phyloP scores from a whole-genome alignment of 2,113 vertebrate species.

The Hymenochirus boettgeri region DNA sequence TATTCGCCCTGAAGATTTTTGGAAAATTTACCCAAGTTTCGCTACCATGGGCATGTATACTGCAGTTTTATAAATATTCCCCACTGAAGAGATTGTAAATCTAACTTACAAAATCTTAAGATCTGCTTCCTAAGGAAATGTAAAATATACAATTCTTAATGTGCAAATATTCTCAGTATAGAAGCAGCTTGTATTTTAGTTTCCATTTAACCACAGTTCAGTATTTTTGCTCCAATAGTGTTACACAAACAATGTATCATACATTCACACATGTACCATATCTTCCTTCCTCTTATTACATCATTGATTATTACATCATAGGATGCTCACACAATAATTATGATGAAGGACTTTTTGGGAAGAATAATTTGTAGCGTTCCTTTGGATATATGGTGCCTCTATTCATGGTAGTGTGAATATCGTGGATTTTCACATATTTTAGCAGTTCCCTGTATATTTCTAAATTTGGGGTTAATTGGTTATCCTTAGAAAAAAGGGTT shows the following conservation, averaged over 20 bases:
- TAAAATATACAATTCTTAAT: no score
- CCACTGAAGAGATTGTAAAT: no score
- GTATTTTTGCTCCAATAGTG: slow-evolving; percentile 6
- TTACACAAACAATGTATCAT: slow-evolving; percentile 12
- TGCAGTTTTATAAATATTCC: no score
- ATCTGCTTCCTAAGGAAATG: no score
- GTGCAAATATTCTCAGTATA: background rate
- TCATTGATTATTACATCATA: slow-evolving; percentile 11
- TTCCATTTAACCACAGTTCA: background rate
- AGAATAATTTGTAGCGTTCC: background rate
- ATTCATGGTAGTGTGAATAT: background rate
- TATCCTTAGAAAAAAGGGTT: background rate
- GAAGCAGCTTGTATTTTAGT: background rate
- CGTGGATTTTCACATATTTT: background rate
- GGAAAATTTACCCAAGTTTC: no score
- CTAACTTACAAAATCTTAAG: no score
- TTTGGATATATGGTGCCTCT: background rate
- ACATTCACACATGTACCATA: background rate
- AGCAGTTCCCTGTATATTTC: background rate
- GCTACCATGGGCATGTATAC: no score
- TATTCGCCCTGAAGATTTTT: no score
- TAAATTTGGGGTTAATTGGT: background rate
- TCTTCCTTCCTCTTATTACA: background rate
- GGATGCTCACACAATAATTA: slow-evolving; percentile 9
- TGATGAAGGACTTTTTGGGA: background rate